Evolutionary conservation across 2,113 vertebrate genomes (phyloP), one percentile per base, ranked within the genome.

Genomic region (Turdus rufiventris): DNA sequence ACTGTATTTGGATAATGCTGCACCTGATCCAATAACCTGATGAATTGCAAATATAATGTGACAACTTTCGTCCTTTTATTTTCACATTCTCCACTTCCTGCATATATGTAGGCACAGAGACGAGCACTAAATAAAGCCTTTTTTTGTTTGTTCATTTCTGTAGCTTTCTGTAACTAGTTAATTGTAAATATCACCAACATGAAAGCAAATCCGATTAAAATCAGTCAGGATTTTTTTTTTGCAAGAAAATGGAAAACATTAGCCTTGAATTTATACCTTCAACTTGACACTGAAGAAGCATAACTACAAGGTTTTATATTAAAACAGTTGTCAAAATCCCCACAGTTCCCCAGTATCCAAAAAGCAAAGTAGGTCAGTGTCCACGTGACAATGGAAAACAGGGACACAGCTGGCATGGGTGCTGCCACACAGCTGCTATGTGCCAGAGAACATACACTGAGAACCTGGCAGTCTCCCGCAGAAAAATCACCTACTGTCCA

Each of bases 21-120:
- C 3, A 29, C 8, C n/a, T 2, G 2, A 85, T 31, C n/a, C 61
- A 75, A 36, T 85, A 74, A 78, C 24, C 2, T 20, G 4, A 53
- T 4, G 1, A 67, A 36, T 1, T 8, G 2, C 29, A 85, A 94
- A 74, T 47, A 51, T 0, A 1, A 12, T 1, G 5, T 34, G 28
- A 9, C 75, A 77, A 42, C 25, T 58, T 60, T 18, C 28, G 29
- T 9, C 28, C 34, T 75, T 90, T 67, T 20, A 45, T 54, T 56
- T 76, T 74, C 62, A 47, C 20, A 26, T n/a, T 34, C 23, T 38
- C 16, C 18, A 18, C 14, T 31, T 19, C 9, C 18, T 38, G 17
- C 48, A 51, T 6, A 12, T 12, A 38, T 2, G 24, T 14, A 79
- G 17, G 23, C 33, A 80, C 15, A 70, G 25, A 70, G 54, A 29